phyloP scores from a whole-genome alignment of 2,888 invertebrate genomes.

The Latrodectus hesperus region DNA sequence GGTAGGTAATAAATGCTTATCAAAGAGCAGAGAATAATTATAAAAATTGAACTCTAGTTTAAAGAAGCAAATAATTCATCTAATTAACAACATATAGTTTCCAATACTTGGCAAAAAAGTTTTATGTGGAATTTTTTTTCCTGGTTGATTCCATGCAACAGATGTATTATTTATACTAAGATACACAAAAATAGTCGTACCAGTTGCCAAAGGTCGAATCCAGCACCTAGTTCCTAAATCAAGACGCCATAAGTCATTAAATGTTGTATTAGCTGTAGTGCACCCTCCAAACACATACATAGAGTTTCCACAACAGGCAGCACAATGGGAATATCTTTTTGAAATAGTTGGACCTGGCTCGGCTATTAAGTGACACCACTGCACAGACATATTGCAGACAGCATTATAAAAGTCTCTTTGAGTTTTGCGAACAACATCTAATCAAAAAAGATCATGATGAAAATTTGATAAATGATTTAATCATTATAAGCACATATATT shows the following conservation, averaged over 20 bases:
- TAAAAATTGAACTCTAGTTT: too few species aligned
- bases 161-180: too few species aligned
- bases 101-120: too few species aligned
- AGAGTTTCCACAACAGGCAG: conserved; percentile 80
- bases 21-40: too few species aligned
- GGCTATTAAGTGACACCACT: conserved; percentile 67
- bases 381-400: conserved; percentile 60
- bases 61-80: too few species aligned
- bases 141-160: too few species aligned
- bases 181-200: conserved; percentile 70
- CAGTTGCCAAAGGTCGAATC: conserved; percentile 78
- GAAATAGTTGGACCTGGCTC: conserved; percentile 85
- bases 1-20: too few species aligned
- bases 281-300: conserved; percentile 98
- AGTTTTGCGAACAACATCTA: conserved; percentile 65
- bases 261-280: conserved; percentile 93
- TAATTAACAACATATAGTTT: too few species aligned
- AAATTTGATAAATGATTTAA: too few species aligned
- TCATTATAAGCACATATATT: too few species aligned
- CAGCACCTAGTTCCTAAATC: conserved; percentile 90
- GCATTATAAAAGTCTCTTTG: conserved; percentile 64
- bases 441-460: neutral
- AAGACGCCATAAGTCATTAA: conserved; percentile 96
- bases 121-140: too few species aligned
- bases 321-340: conserved; percentile 93